Evolutionary conservation across 2,113 vertebrate genomes (phyloP), one percentile per base, ranked within the genome.

Genomic region (Neodontobutis hainanensis): DNA sequence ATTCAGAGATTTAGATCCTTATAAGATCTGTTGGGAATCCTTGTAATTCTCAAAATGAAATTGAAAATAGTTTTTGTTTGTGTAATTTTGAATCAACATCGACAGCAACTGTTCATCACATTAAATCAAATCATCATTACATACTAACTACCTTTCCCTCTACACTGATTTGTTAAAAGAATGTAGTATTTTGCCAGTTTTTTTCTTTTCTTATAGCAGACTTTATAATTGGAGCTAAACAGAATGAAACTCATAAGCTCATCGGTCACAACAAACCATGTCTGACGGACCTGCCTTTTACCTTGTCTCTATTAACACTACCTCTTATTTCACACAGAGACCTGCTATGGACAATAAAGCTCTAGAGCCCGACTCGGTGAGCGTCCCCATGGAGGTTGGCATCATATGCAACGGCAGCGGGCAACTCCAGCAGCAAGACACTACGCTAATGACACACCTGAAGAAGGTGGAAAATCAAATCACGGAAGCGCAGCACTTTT

Each of bases 401-500:
- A 84, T 81, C 15, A 5, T 65, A 0, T 85, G 78, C 61, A 89
- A 89, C 0, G 80, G 86, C 19, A 66, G 58, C 0, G 16, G 62
- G 53, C 79, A 73, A 58, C 42, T 70, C 32, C 82, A 89, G 0
- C 80, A 79, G 42, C 92, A 89, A 35, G 96, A 97, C 1, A 86
- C 94, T 1, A 91, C 94, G 0, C 83, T 95, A 68, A 86, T 95
- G 88, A 94, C 92, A 72, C 94, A 96, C 83, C 87, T 96, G 88
- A 98, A 96, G 93, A 98, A 97, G 85, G 94, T 98, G 75, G 95
- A 98, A 86, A 99, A 98, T 84, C 94, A 96, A 67, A 96, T 97
- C 84, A 97, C 94, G 0, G 96, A 98, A 16, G 95, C 96, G 0
- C 96, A 97, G 88, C 92, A 93, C 69, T 98, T 99, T 83, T 96